Evolutionary conservation across 53 echinoderm and acorn worm species (phyloP).

Genomic region (Arbacia lixula): DNA sequence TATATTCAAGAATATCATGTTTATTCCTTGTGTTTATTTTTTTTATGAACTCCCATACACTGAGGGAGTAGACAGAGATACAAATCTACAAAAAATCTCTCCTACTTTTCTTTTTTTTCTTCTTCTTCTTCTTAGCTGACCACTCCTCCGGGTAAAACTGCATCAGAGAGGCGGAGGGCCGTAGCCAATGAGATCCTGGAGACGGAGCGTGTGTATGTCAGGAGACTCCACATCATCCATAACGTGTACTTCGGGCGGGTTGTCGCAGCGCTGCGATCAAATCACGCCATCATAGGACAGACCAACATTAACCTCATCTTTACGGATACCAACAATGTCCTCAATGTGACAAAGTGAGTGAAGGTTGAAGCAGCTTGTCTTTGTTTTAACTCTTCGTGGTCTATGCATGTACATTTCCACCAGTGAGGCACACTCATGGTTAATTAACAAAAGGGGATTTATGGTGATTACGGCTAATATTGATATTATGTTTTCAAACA

Average conservation of each 20-base stretch:
- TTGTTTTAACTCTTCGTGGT: too few species aligned
- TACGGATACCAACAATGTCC: conserved; percentile 72
- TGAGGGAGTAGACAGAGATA: too few species aligned
- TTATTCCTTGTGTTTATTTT: too few species aligned
- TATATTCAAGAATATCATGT: too few species aligned
- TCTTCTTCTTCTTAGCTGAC: conserved; percentile 23
- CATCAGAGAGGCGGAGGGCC: conserved; percentile 50
- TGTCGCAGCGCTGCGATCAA: conserved; percentile 78
- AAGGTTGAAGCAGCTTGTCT: background rate
- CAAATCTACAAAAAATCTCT: too few species aligned
- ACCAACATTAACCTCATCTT: conserved; percentile 93
- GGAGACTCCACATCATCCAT: conserved; percentile 74
- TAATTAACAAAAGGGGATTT: too few species aligned
- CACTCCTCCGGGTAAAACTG: conserved; percentile 41
- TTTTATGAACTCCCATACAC: too few species aligned
- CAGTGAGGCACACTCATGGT: too few species aligned
- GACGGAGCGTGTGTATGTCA: conserved; percentile 69
- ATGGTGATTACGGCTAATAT: too few species aligned
- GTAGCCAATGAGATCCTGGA: conserved; percentile 66
- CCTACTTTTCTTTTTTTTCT: too few species aligned
- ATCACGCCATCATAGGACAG: conserved; percentile 91
- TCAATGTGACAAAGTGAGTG: conserved; percentile 69
- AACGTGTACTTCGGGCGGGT: conserved; percentile 82
- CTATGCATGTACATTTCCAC: too few species aligned
- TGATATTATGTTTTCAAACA: background rate